Base-by-base conservation (phyloP, 2,113 vertebrate species). In the Chamaea fasciata region DNA sequence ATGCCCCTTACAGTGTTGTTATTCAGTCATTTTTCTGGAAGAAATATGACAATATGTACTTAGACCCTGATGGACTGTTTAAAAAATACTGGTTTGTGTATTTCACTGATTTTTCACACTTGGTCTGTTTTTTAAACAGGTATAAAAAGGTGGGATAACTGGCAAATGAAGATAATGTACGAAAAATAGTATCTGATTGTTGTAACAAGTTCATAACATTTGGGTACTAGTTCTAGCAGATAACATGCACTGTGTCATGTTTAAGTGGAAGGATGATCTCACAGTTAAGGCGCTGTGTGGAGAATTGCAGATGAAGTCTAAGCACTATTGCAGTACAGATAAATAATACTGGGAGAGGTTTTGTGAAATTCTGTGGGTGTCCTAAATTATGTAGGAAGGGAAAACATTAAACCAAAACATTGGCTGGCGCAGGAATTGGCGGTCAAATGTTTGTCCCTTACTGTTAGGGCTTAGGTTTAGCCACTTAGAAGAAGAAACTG, bases 281-380 rank as follows among this genome's bases (percentile, higher is more conserved):
- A 3, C 5, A 2, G 30, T 81, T 81, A 68, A 90, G 42, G 53
- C 56, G 41, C 56, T 49, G 75, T 50, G 35, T 39, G 26, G 56
- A 90, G 85, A 96, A 92, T 83, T 94, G 88, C 56, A 86, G 79
- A 86, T 86, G 60, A 89, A 86, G 55, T 67, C 68, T 77, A 31
- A 87, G 78, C 78, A 74, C 47, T 73, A 85, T 69, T 83, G 67
- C 90, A 91, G 22, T 80, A 95, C 67, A 67, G 71, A 83, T 86
- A 90, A 92, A 83, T 80, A 90, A 67, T 60, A 31, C 47, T 49
- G 75, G 44, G 52, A 86, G 52, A 92, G 55, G 53, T 57, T 91
- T 63, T 63, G 47, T 67, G 35, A 83, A 86, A 64, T 35, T 80
- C 63, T 91, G 65, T 79, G 64, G 12, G 64, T 78, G 26, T 67